Conservation (phyloP, 2,797 vertebrate species). For the Chrysocyon brachyurus region DNA sequence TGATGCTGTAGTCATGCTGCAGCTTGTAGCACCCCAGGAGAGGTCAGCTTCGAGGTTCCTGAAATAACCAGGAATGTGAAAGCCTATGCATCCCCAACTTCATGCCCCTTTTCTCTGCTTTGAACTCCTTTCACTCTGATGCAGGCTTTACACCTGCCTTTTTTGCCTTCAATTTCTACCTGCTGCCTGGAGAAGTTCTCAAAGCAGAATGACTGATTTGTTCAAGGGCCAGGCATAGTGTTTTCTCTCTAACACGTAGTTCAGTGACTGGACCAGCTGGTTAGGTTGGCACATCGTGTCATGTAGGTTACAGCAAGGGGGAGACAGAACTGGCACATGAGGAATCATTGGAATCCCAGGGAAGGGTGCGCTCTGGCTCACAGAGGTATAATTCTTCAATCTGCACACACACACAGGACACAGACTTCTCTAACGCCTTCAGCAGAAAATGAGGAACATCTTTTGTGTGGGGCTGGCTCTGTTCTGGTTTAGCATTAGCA, state of each 20-base stretch:
- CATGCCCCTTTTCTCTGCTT: background rate
- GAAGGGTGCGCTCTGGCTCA: background rate
- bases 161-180: background rate
- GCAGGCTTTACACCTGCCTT: background rate
- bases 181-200: background rate
- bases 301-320: background rate
- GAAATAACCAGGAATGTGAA: background rate
- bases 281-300: rapidly evolving
- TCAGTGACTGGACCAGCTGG: rapidly evolving
- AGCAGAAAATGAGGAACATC: rapidly evolving
- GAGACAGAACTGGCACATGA: rapidly evolving
- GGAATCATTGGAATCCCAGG: rapidly evolving
- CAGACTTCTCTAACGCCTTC: too few relatives aligned
- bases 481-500: background rate
- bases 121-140: background rate
- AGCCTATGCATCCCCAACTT: rapidly evolving
- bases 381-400: background rate
- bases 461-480: background rate
- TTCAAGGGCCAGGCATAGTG: background rate
- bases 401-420: rapidly evolving
- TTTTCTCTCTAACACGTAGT: background rate
- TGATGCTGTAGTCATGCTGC: background rate
- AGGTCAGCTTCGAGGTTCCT: background rate
- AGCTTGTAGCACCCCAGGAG: background rate
- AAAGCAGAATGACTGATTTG: background rate